Conservation (phyloP, 1,140 invertebrate species). For the Melipona quadrifasciata region DNA sequence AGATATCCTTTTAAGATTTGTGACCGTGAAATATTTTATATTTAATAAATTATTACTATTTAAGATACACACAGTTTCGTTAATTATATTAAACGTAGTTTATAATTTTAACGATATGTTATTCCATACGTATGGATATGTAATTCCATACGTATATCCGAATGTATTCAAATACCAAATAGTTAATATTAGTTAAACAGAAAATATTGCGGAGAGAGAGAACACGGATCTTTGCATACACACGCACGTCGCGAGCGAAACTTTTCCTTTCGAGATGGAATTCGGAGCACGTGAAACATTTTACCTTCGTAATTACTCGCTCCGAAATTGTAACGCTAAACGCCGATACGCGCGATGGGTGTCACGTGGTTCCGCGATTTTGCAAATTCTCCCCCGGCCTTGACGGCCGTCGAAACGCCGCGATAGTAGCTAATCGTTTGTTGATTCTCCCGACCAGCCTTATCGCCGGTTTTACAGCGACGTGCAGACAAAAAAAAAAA, state of each 20-base stretch:
- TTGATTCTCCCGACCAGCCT: neutral
- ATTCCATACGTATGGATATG: no score
- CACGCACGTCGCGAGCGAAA: neutral
- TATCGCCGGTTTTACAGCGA: neutral
- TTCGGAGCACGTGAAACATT: neutral
- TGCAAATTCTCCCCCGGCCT: neutral
- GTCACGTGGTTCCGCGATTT: constrained; percentile 2
- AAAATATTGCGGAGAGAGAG: neutral
- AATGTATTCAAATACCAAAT: no score
- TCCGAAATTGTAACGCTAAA: neutral
- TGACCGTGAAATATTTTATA: no score
- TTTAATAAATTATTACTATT: no score
- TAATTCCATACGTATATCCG: no score
- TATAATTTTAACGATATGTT: no score
- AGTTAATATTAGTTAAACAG: no score
- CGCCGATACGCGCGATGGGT: neutral
- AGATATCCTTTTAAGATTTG: no score
- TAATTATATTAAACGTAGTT: no score
- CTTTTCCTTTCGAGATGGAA: constrained; percentile 33
- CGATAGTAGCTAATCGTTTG: constrained; percentile 13
- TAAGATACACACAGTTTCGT: no score
- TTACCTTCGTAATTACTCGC: neutral
- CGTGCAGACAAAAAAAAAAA: no score
- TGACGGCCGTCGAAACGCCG: constrained; percentile 5
- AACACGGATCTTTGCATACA: neutral